Conservation (phyloP, 2,113 vertebrate species). For the Poeciliopsis retropinna region DNA sequence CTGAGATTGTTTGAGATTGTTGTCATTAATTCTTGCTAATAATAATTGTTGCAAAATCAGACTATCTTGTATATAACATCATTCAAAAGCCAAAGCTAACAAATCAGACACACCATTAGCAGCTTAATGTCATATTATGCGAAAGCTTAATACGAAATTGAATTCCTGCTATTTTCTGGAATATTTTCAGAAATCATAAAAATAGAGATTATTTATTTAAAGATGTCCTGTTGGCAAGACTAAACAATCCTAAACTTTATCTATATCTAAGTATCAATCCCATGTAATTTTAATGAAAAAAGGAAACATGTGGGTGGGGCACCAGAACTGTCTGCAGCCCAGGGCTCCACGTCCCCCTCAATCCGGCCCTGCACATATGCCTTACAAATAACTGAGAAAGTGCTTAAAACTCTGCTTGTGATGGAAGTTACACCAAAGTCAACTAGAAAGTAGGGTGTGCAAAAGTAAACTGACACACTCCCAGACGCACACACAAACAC, state of each 20-base stretch:
- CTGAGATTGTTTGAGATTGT: too few relatives aligned
- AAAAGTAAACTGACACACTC: conserved; percentile 11
- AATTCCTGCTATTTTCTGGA: background rate
- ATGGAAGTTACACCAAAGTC: conserved; percentile 49
- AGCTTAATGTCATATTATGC: too few relatives aligned
- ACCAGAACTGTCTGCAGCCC: background rate
- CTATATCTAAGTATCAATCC: too few relatives aligned
- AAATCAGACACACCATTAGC: too few relatives aligned
- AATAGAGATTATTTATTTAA: too few relatives aligned
- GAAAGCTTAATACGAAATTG: background rate
- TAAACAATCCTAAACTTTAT: too few relatives aligned
- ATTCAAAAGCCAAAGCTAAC: too few relatives aligned
- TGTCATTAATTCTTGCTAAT: background rate
- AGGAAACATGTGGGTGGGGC: too few relatives aligned
- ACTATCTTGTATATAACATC: too few relatives aligned
- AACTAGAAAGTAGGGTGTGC: conserved; percentile 44
- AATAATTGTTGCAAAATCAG: background rate
- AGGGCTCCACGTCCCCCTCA: background rate
- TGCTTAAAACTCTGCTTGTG: conserved; percentile 25
- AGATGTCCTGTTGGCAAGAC: too few relatives aligned
- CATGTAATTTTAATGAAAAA: too few relatives aligned
- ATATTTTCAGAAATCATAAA: too few relatives aligned
- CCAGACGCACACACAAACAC: background rate
- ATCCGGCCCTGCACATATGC: background rate
- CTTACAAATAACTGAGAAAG: conserved; percentile 26